Evolutionary conservation across 2,113 vertebrate genomes (phyloP).

Genomic region (Conger conger): DNA sequence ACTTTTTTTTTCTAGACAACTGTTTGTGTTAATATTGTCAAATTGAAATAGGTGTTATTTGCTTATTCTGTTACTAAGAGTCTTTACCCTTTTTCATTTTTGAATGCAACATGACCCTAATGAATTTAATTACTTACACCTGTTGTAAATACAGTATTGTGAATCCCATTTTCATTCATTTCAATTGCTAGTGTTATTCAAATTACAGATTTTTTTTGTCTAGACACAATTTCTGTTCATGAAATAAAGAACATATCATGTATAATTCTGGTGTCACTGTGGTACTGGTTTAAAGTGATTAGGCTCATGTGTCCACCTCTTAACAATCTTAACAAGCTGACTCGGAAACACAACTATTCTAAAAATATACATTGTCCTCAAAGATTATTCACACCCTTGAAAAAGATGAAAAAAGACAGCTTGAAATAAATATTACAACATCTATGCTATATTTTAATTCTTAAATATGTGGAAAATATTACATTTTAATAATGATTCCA

Average conservation of each 20-base stretch:
- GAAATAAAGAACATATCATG: conserved; percentile 99
- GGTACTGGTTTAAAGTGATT: not conserved
- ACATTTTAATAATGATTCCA: too few species aligned
- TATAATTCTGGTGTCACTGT: conserved; percentile 67
- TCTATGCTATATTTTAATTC: too few species aligned
- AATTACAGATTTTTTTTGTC: conserved; percentile 86
- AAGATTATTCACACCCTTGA: too few species aligned
- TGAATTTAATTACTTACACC: conserved; percentile 89
- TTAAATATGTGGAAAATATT: too few species aligned
- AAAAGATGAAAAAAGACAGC: too few species aligned
- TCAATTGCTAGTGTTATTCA: conserved; percentile 97
- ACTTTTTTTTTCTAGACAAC: conserved; percentile 87
- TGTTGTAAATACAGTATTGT: conserved; percentile 99
- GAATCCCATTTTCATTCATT: conserved; percentile 90
- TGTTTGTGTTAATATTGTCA: conserved; percentile 99
- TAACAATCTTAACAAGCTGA: too few species aligned
- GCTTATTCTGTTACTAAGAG: conserved; percentile 97
- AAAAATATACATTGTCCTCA: too few species aligned
- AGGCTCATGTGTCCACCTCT: too few species aligned
- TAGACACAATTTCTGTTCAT: conserved; percentile 99
- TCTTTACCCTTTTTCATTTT: conserved; percentile 89
- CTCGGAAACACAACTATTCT: too few species aligned
- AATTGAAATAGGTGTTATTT: conserved; percentile 94
- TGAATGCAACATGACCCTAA: conserved; percentile 91
- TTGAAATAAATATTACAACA: too few species aligned